Base-by-base conservation (phyloP, 2,113 vertebrate genomes). In the Dicrurus megarhynchus region DNA sequence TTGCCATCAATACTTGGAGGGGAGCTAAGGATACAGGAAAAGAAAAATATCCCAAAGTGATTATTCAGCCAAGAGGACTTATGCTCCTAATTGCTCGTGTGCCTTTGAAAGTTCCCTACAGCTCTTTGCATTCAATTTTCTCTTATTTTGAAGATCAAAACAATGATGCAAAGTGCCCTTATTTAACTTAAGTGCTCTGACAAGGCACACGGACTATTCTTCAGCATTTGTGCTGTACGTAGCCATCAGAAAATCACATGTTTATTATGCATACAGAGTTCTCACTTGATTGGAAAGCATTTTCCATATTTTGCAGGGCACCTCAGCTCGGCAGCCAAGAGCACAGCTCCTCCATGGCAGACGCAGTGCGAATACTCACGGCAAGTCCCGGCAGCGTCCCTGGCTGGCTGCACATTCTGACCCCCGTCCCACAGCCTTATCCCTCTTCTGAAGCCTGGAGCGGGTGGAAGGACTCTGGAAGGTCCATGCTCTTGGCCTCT, bases 71-170 rank as follows among this genome's bases (percentile, higher is more conserved):
- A 87, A 94, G 91, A 93, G 88, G 79, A 87, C 90, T 96, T 95
- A 28, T 7, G 73, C 50, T 96, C 55, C 74, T 95, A 96, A 96
- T 96, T 96, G 95, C 87, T 95, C 90, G 10, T 86, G 75, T 96
- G 93, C 91, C 94, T 96, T 96, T 95, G 89, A 89, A 96, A 94
- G 84, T 95, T 97, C 84, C 91, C 93, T 84, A 87, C 84, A 87
- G 95, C 89, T 95, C 91, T 96, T 96, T 73, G 87, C 89, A 87
- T 97, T 96, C 89, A 94, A 96, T 96, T 97, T 96, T 91, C 87
- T 93, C 84, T 90, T 96, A 93, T 97, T 96, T 93, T 90, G 93
- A 96, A 93, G 92, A 97, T 93, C 94, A 95, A 96, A 95, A 96
- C 91, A 96, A 91, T 95, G 95, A 96, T 35, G 55, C 94, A 89